Conservation (phyloP, 1,140 invertebrate genomes). For the Ganaspis sp. region DNA sequence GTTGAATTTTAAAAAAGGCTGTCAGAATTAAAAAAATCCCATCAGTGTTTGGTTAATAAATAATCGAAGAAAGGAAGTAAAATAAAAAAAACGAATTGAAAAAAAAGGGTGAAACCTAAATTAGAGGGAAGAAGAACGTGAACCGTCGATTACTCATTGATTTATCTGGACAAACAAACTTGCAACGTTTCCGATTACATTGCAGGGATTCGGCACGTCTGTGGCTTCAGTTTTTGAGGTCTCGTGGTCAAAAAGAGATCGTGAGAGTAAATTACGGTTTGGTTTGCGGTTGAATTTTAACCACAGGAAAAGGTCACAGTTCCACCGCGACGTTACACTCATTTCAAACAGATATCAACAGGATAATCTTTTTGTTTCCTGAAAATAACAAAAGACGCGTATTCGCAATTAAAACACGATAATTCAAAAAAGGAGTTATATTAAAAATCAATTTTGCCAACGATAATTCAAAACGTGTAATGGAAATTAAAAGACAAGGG, state of each 20-base stretch:
- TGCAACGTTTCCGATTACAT: constrained; percentile 10
- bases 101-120: constrained; percentile 3
- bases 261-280: constrained; percentile 30
- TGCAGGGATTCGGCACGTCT: constrained; percentile 8
- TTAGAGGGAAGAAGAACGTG: constrained; percentile 4
- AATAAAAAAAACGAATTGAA: too few relatives aligned
- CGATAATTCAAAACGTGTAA: too few relatives aligned
- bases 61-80: not conserved
- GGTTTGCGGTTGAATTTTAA: constrained; percentile 20
- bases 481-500: too few relatives aligned
- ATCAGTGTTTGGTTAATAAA: not conserved
- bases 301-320: constrained; percentile 21
- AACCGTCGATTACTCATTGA: constrained; percentile 13
- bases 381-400: too few relatives aligned
- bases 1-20: not conserved
- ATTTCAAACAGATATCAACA: not conserved
- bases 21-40: not conserved
- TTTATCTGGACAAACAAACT: constrained; percentile 27
- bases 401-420: too few relatives aligned
- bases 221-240: constrained; percentile 27
- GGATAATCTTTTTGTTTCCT: not conserved
- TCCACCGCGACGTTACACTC: constrained; percentile 5
- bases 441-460: too few relatives aligned
- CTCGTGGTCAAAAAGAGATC: constrained; percentile 29
- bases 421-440: not conserved